Base-by-base conservation (phyloP, 2,113 vertebrate genomes). In the Siniperca chuatsi region DNA sequence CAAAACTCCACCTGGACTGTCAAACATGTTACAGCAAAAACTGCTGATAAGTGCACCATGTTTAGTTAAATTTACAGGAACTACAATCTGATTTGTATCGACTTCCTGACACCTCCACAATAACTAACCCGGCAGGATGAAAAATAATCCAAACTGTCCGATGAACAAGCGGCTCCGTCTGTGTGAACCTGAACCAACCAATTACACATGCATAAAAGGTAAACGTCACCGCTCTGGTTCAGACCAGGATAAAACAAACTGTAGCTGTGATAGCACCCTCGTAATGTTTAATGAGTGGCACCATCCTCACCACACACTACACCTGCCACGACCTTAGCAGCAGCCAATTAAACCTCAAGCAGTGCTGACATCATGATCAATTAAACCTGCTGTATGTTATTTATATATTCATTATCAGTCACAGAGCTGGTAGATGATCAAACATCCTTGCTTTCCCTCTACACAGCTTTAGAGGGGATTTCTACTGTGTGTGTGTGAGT, bases 271-370 rank as follows among this genome's bases (percentile, higher is more conserved):
- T 23, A 9, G 58, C 66, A 10, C 29, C 68, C 35, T 52, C 1
- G 6, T 73, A 80, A 55, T 64, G 69, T 88, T 89, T 88, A 88
- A 90, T 83, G 76, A 82, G 75, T 61, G 42, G 29, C 42, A 37
- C 44, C 55, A 1, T 67, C 78, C 25, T 73, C 21, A 11, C 33
- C n/a, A 0, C 69, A n/a, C 42, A 1, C 58, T 55, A 33, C 42
- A 81, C 79, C 0, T 82, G 77, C 66, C 72, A 35, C 50, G 54
- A 85, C n/a, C 46, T 74, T 55, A 54, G 50, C 77, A 73, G 69
- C 23, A 76, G 46, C 86, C 87, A 89, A 86, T 93, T 81, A 86
- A 86, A 79, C 68, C 81, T 75, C 52, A 78, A 84, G 71, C 80
- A 29, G 55, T 0, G 46, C 62, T 67, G 72, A 87, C 86, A 83